Evolutionary conservation across 2,888 invertebrate genomes (phyloP).

Genomic region (Parnassius glacialis): DNA sequence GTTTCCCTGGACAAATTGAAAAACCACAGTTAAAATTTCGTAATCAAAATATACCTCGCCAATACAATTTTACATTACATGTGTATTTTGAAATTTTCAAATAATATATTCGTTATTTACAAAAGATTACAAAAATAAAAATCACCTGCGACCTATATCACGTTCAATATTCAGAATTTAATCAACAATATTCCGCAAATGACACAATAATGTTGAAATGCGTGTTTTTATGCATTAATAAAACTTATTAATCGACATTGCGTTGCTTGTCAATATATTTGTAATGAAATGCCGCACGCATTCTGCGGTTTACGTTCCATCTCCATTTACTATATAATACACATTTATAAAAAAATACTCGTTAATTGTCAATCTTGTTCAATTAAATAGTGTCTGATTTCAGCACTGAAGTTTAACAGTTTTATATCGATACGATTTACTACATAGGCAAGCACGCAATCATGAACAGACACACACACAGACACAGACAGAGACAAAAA

Average conservation of each 20-base stretch:
- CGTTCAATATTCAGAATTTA: slow-evolving; percentile 38
- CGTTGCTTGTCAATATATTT: slow-evolving; percentile 59
- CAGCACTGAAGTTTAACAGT: too few species aligned
- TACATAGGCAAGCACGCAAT: too few species aligned
- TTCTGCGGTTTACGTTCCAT: slow-evolving; percentile 36
- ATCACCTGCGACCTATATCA: slow-evolving; percentile 31
- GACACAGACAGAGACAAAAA: too few species aligned
- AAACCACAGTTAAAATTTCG: slow-evolving; percentile 13
- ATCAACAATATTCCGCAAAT: slow-evolving; percentile 35
- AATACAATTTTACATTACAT: not conserved
- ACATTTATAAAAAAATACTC: slow-evolving; percentile 12
- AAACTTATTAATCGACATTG: slow-evolving; percentile 57
- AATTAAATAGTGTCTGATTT: too few species aligned
- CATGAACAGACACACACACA: too few species aligned
- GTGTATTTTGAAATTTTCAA: slow-evolving; percentile 10
- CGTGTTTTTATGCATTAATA: slow-evolving; percentile 52
- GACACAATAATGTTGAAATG: slow-evolving; percentile 38
- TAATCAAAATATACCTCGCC: slow-evolving; percentile 11
- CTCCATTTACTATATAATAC: slow-evolving; percentile 30
- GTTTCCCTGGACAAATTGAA: not conserved
- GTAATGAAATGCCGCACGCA: slow-evolving; percentile 52
- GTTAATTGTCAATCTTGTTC: too few species aligned
- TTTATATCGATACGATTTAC: too few species aligned
- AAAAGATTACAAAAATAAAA: slow-evolving; percentile 14
- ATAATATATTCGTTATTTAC: slow-evolving; percentile 22